Evolutionary conservation across 2,797 vertebrate species (phyloP).

Genomic region (Melanogrammus aeglefinus): DNA sequence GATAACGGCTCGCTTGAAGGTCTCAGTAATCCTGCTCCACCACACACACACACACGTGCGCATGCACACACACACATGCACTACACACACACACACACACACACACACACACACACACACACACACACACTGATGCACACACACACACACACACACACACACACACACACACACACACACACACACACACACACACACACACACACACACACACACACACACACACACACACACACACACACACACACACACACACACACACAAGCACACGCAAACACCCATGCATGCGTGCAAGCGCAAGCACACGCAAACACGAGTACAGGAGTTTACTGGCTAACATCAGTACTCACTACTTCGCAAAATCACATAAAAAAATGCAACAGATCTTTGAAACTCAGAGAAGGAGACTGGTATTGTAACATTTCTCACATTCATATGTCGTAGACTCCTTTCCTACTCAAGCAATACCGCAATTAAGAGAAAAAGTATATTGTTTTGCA

Average conservation of each 20-base stretch:
- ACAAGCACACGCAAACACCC: slow-evolving; percentile 4
- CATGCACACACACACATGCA: too few species aligned
- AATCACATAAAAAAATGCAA: background rate
- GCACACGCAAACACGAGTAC: slow-evolving; percentile 11
- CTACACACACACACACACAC: too few species aligned
- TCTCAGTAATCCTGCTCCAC: slow-evolving; percentile 52
- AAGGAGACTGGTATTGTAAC: background rate
- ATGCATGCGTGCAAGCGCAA: background rate
- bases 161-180: background rate
- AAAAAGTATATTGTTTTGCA: background rate
- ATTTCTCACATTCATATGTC: background rate
- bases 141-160: slow-evolving; percentile 18
- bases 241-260: too few species aligned
- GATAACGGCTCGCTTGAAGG: slow-evolving; percentile 66
- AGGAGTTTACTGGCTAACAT: background rate
- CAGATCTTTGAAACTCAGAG: background rate
- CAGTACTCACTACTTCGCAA: background rate
- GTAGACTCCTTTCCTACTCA: background rate
- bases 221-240: too few species aligned
- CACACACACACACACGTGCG: slow-evolving; percentile 16
- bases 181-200: background rate
- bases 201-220: slow-evolving; percentile 3
- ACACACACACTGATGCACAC: slow-evolving; percentile 17
- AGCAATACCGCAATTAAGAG: background rate
- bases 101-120: too few species aligned